These are phyloP conservation scores for Condylura cristata DNA, from an alignment of 2,113 vertebrate species.

Conservation along the genomic window DNA sequence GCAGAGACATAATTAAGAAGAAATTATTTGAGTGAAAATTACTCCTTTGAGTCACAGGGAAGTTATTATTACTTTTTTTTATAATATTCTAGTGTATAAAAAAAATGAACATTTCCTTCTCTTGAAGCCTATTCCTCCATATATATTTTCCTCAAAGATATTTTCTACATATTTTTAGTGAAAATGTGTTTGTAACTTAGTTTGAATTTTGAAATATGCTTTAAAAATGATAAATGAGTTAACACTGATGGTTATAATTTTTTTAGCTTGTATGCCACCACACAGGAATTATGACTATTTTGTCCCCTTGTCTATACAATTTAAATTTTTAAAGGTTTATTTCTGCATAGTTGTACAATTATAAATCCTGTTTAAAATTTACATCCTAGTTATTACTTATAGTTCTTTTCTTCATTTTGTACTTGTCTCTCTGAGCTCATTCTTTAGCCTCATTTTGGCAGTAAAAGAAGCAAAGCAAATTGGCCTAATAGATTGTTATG, in stretches of 20 bases:
- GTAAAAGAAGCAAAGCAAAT: neutral
- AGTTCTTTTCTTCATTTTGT: neutral
- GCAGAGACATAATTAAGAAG: neutral
- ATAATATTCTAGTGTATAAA: neutral
- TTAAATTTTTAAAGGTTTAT: slow-evolving; percentile 13
- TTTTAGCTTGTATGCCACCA: neutral
- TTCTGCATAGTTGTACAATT: neutral
- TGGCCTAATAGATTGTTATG: neutral
- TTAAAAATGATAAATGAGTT: slow-evolving; percentile 18
- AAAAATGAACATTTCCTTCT: neutral
- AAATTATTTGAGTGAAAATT: slow-evolving; percentile 2
- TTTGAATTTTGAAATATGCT: neutral
- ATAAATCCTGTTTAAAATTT: neutral
- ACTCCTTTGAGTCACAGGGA: neutral
- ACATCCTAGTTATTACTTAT: neutral
- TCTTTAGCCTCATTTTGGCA: neutral
- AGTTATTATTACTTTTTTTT: slow-evolving; percentile 1
- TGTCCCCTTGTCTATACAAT: neutral
- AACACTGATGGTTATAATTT: neutral
- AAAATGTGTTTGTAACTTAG: neutral
- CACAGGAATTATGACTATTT: neutral
- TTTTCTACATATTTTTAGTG: neutral
- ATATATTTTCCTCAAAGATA: neutral
- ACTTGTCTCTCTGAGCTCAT: neutral
- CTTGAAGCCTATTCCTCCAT: neutral